These are phyloP conservation scores for Palythoa grandis DNA, from an alignment of 92 coral and sea anemone species.

Conservation along the genomic window DNA sequence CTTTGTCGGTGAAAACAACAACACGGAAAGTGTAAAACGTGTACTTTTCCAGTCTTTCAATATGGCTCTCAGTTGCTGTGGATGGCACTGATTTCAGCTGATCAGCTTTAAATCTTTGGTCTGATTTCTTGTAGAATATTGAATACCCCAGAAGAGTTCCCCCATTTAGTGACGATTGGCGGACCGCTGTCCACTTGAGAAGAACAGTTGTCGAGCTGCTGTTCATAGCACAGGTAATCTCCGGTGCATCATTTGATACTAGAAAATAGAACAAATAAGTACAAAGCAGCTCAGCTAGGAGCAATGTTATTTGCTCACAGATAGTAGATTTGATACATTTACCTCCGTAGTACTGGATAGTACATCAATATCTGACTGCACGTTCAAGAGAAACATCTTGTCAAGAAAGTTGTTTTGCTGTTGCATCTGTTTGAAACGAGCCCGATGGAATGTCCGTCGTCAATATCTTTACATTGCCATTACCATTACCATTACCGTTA, in stretches of 20 bases:
- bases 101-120: conserved; percentile 8
- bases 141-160: conserved; percentile 34
- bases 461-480: too few relatives aligned
- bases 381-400: neutral
- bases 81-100: conserved; percentile 32
- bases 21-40: conserved; percentile 63
- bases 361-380: too few relatives aligned
- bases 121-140: conserved; percentile 50
- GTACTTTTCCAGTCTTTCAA: conserved; percentile 51
- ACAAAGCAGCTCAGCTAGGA: neutral
- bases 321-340: neutral
- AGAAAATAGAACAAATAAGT: neutral
- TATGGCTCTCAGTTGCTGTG: conserved; percentile 11
- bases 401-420: too few relatives aligned
- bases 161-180: conserved; percentile 45
- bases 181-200: conserved; percentile 48
- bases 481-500: neutral
- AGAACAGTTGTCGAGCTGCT: conserved; percentile 50
- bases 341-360: too few relatives aligned
- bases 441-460: too few relatives aligned
- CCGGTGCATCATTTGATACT: conserved; percentile 55
- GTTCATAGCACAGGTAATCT: conserved; percentile 19
- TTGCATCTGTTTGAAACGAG: too few relatives aligned
- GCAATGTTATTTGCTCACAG: neutral
- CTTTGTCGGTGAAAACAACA: conserved; percentile 59